Percentiles rank a stretch among this genome's conserved stretches.
phyloP scores from a whole-genome alignment of 1,140 invertebrate genomes.

The Drosophila sucinea region DNA sequence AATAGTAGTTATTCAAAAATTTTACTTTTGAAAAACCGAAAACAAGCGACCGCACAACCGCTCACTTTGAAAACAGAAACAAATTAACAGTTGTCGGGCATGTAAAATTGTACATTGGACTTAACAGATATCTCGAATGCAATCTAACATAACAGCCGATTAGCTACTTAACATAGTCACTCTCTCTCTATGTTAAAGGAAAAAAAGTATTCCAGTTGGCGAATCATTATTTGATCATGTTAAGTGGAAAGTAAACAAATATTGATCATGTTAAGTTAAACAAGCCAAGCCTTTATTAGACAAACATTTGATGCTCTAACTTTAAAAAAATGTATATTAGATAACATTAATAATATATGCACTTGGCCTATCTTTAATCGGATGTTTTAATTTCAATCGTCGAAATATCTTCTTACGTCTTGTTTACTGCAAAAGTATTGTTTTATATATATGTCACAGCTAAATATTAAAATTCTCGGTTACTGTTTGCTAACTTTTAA shows the following conservation, averaged over 20 bases:
- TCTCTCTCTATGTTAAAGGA: no score
- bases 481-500: neutral
- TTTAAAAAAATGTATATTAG: neutral
- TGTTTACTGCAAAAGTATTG: neutral
- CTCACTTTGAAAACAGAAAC: constrained; percentile 13
- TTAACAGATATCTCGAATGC: no score
- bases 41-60: constrained; percentile 10
- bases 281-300: neutral
- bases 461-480: neutral
- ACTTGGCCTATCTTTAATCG: no score
- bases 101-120: neutral
- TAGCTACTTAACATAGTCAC: no score
- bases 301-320: neutral
- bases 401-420: neutral
- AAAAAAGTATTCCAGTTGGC: no score
- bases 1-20: neutral
- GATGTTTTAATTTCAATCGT: no score
- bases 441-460: neutral
- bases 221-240: no score
- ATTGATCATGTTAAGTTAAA: neutral
- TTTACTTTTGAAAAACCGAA: constrained; percentile 9
- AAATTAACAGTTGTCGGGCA: constrained; percentile 1
- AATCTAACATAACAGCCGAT: no score
- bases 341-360: no score
- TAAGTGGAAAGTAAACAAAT: neutral